Evolutionary conservation across 2,113 vertebrate genomes (phyloP), one percentile per base, ranked within the genome.

Genomic region (Taurulus bubalis): DNA sequence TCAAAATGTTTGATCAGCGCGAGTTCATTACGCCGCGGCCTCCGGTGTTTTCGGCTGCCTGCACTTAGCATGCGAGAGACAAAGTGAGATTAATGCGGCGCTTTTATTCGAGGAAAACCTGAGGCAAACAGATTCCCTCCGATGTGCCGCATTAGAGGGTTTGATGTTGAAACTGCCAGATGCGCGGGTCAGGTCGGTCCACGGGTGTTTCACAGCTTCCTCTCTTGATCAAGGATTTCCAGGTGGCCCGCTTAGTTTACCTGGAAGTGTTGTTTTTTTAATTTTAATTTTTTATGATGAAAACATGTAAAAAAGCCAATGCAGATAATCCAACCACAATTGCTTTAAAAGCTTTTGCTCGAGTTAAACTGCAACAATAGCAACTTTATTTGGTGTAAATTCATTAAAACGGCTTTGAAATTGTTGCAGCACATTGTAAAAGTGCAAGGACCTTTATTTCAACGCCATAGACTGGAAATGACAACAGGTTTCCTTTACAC

Each of bases 71-170:
- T 84, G 70, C 78, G 59, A 45, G 68, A 86, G 74, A 79, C 76
- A 74, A 81, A 83, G 73, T 55, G 56, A 85, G 86, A 91, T 83
- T 80, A 88, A 88, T 84, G 68, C 75, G 11, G 67, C 1, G 20
- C 68, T 80, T 80, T 72, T 66, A 69, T 56, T 72, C 28, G 0
- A 18, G 59, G 6, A 45, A 79, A 86, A 82, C 58, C 75, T 34
- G n/a, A 5, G 69, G 69, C 75, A 58, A 70, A 58, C 11, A 85
- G 56, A 85, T 84, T 69, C 59, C 22, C 69, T 86, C 82, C 66
- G 78, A 86, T 80, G 72, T n/a, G 42, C 66, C 8, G 24, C 74
- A 26, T 63, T 53, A 63, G 56, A 75, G 72, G 10, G 30, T 45
- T 72, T 67, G 49, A 40, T 20, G 45, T 4, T 65, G 16, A 65